Evolutionary conservation across 2,113 vertebrate species (phyloP).

Genomic region (Loxodonta africana): DNA sequence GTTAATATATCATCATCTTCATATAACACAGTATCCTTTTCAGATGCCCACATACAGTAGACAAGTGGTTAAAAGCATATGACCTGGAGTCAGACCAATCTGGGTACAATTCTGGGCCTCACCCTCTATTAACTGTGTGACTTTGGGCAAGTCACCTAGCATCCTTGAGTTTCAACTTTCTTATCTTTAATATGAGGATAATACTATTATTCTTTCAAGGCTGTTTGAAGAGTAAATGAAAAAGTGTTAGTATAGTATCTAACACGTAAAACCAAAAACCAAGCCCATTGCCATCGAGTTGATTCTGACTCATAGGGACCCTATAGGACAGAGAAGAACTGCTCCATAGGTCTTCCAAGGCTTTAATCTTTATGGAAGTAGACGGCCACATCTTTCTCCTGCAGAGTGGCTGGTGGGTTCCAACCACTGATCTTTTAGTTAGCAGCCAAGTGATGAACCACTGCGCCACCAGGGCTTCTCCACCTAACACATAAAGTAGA

Average conservation of each 20-base stretch:
- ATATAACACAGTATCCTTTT: background rate
- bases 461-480: no score
- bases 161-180: background rate
- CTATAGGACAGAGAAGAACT: no score
- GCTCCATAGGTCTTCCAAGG: no score
- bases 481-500: no score
- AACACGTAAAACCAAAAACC: background rate
- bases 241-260: background rate
- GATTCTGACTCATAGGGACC: no score
- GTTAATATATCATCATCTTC: background rate
- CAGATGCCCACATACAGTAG: background rate
- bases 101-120: background rate
- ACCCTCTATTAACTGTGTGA: background rate
- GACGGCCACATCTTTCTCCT: no score
- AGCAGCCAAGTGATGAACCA: no score
- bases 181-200: background rate
- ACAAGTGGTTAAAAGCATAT: background rate
- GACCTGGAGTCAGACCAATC: background rate
- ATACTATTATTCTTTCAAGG: background rate
- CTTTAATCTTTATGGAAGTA: no score
- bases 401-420: no score
- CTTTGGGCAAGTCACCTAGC: background rate
- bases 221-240: background rate
- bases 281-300: no score
- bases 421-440: no score